A percentile compares a stretch with the other conserved stretches of the same genome.
Evolutionary conservation across 1,140 invertebrate genomes (phyloP).

Genomic region (Sitophilus oryzae): DNA sequence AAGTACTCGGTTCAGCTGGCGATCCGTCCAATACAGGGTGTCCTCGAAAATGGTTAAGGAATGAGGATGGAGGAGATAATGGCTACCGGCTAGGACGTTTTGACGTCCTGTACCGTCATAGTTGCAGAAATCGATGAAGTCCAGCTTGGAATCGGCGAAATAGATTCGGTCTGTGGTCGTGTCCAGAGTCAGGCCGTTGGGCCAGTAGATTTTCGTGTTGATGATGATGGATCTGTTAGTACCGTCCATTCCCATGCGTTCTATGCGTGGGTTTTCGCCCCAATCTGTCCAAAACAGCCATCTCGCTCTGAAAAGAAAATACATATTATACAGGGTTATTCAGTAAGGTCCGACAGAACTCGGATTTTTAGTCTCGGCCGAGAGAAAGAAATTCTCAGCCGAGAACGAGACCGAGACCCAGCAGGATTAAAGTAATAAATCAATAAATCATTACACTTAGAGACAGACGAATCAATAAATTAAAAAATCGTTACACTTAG

Average conservation of each 20-base stretch:
- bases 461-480: too few species aligned
- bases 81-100: slow-evolving; percentile 79
- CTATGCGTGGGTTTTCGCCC: slow-evolving; percentile 95
- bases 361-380: too few species aligned
- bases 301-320: slow-evolving; percentile 49
- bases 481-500: too few species aligned
- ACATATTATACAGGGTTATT: too few species aligned
- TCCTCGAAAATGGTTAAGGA: slow-evolving; percentile 91
- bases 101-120: slow-evolving; percentile 89
- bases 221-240: slow-evolving; percentile 80
- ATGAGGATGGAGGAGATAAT: slow-evolving; percentile 93
- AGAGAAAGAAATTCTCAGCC: too few species aligned
- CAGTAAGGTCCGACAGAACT: too few species aligned
- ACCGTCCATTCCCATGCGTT: slow-evolving; percentile 94
- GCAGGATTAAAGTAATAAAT: too few species aligned
- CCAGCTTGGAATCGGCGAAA: slow-evolving; percentile 95
- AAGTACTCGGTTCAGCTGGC: slow-evolving; percentile 81
- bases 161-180: slow-evolving; percentile 90
- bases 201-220: slow-evolving; percentile 96
- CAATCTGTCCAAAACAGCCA: slow-evolving; percentile 98
- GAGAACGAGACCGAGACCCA: too few species aligned
- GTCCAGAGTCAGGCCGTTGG: slow-evolving; percentile 93
- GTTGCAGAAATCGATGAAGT: slow-evolving; percentile 97
- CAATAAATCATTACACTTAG: too few species aligned
- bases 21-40: slow-evolving; percentile 93